These are phyloP conservation scores for Euspilapteryx auroguttella DNA, from an alignment of 2,888 invertebrate genomes.

Conservation along the genomic window DNA sequence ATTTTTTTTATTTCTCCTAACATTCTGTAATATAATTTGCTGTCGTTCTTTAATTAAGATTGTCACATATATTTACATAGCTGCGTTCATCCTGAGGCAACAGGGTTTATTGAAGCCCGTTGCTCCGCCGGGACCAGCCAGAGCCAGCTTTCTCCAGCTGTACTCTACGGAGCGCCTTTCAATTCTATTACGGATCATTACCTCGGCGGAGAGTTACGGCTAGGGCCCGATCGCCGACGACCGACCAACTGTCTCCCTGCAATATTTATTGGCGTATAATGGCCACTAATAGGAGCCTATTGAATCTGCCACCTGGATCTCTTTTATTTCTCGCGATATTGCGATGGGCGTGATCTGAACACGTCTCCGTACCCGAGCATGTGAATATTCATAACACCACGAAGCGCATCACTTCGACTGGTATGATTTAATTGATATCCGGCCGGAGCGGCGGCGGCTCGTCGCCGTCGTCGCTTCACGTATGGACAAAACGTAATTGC, in stretches of 20 bases:
- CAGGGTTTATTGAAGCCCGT: too few species aligned
- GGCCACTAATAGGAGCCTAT: conserved; percentile 55
- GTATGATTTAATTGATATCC: conserved; percentile 44
- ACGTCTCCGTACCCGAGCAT: conserved; percentile 16
- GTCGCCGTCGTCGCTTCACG: conserved; percentile 16
- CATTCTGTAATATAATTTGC: too few species aligned
- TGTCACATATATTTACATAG: too few species aligned
- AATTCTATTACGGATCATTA: conserved; percentile 41
- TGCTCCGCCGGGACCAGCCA: too few species aligned
- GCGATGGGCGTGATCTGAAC: conserved; percentile 20
- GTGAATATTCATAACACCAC: conserved; percentile 45
- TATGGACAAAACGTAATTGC: conserved; percentile 50
- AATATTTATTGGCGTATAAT: conserved; percentile 59
- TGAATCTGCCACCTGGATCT: conserved; percentile 50
- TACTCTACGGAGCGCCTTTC: too few species aligned
- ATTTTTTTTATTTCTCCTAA: too few species aligned
- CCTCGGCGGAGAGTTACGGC: conserved; percentile 36
- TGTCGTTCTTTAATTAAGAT: too few species aligned
- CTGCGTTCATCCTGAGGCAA: too few species aligned
- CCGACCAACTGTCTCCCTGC: conserved; percentile 37
- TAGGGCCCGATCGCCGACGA: conserved; percentile 27
- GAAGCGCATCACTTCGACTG: conserved; percentile 20
- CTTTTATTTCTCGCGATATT: conserved; percentile 32
- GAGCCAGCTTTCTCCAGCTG: too few species aligned
- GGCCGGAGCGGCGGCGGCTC: conserved; percentile 18